These are phyloP conservation scores for Cylloceria caligata DNA, from an alignment of 2,888 invertebrate species.

Conservation along the genomic window DNA sequence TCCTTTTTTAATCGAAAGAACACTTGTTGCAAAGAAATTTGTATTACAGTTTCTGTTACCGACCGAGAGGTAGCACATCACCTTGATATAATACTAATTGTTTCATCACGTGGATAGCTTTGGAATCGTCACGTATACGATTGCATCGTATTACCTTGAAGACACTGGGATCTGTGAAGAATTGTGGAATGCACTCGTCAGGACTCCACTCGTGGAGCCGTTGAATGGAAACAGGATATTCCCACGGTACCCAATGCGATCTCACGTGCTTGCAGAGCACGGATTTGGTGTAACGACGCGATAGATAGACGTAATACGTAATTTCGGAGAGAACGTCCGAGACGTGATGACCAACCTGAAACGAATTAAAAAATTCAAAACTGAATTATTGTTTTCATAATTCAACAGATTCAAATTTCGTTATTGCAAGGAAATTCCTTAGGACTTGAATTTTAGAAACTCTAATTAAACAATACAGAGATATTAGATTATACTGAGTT, in stretches of 20 bases:
- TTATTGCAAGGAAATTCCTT: too few relatives aligned
- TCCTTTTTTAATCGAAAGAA: too few relatives aligned
- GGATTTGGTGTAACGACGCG: constrained; percentile 91
- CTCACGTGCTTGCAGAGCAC: constrained; percentile 95
- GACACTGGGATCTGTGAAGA: constrained; percentile 96
- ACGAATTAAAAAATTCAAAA: constrained; percentile 9
- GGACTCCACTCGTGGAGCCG: constrained; percentile 98
- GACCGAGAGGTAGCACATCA: too few relatives aligned
- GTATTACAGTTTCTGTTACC: too few relatives aligned
- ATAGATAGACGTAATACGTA: constrained; percentile 98
- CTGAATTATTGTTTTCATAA: not conserved
- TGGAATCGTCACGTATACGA: too few relatives aligned
- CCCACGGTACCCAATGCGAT: constrained; percentile 96
- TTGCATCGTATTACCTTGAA: constrained; percentile 87
- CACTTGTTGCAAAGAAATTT: too few relatives aligned
- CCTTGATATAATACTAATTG: too few relatives aligned
- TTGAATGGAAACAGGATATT: constrained; percentile 95
- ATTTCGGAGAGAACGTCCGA: constrained; percentile 98
- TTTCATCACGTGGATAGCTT: too few relatives aligned
- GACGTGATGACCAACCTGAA: constrained; percentile 95
- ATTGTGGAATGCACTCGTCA: constrained; percentile 99
- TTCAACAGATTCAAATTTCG: not conserved
- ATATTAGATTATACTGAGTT: too few relatives aligned
- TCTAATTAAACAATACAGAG: too few relatives aligned
- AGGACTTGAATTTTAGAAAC: too few relatives aligned